Conservation (phyloP, 2,797 vertebrate genomes). For the Bufotes viridis region DNA sequence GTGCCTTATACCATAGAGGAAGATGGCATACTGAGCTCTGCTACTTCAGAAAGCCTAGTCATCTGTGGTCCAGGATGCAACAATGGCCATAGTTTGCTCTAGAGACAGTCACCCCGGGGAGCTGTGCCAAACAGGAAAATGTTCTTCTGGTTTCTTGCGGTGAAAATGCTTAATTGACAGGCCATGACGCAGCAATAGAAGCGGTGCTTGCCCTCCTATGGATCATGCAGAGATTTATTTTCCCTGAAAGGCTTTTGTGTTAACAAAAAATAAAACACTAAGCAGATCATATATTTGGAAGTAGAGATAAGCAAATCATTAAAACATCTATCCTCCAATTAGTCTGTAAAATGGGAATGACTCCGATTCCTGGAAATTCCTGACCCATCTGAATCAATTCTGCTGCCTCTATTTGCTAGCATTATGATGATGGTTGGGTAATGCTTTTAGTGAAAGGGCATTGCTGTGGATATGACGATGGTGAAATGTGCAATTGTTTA, state of each 20-base stretch:
- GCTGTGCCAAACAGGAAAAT: conserved; percentile 4
- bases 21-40: background rate
- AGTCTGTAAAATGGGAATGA: background rate
- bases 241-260: background rate
- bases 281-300: background rate
- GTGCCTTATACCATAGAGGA: background rate
- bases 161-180: background rate
- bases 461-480: background rate
- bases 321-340: background rate
- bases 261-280: background rate
- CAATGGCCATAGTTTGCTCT: background rate
- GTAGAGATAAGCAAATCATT: background rate
- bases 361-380: background rate
- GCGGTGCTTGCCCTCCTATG: background rate
- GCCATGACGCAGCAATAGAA: background rate
- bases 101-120: background rate
- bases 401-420: background rate
- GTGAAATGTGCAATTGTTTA: background rate
- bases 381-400: background rate
- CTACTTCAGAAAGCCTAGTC: background rate
- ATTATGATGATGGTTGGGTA: background rate
- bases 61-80: background rate
- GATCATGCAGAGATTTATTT: background rate
- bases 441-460: background rate
- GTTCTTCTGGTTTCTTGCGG: background rate